These are phyloP conservation scores for Pavo muticus DNA, from an alignment of 2,113 vertebrate species.

Conservation along the genomic window DNA sequence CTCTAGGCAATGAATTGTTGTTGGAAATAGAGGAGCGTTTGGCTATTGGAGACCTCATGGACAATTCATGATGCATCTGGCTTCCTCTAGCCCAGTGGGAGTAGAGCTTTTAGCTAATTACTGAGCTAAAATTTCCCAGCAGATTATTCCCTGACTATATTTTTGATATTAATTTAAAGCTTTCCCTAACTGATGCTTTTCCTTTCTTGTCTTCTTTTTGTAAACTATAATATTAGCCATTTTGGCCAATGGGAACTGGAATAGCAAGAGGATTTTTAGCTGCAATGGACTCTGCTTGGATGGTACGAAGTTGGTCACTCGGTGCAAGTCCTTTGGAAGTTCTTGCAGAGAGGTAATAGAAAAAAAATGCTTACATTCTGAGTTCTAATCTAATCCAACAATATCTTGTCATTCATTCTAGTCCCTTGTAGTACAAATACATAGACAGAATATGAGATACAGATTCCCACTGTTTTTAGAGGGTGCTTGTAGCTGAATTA, in stretches of 20 bases:
- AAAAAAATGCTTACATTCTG: neutral
- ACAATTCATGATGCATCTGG: neutral
- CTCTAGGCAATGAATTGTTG: neutral
- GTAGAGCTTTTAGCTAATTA: neutral
- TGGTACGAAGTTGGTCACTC: constrained; percentile 95
- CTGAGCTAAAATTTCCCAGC: neutral
- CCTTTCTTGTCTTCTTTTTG: neutral
- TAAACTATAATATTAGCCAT: constrained; percentile 80
- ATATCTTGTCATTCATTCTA: neutral
- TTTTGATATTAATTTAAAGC: neutral
- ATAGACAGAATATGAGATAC: neutral
- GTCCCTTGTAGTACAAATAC: neutral
- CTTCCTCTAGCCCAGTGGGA: neutral
- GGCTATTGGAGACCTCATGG: neutral
- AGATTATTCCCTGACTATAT: neutral
- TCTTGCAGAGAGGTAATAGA: constrained; percentile 93
- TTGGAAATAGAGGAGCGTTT: neutral
- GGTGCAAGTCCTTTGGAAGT: constrained; percentile 91
- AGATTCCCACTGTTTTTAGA: neutral
- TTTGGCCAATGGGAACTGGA: constrained; percentile 99
- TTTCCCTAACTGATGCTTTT: neutral
- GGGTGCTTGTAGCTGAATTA: neutral
- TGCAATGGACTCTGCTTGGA: constrained; percentile 97
- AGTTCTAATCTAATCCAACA: neutral
- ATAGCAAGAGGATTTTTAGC: constrained; percentile 97